A percentile compares a stretch with the other conserved stretches of the same genome.
phyloP scores from a whole-genome alignment of 2,113 vertebrate species.

The Taurulus bubalis region DNA sequence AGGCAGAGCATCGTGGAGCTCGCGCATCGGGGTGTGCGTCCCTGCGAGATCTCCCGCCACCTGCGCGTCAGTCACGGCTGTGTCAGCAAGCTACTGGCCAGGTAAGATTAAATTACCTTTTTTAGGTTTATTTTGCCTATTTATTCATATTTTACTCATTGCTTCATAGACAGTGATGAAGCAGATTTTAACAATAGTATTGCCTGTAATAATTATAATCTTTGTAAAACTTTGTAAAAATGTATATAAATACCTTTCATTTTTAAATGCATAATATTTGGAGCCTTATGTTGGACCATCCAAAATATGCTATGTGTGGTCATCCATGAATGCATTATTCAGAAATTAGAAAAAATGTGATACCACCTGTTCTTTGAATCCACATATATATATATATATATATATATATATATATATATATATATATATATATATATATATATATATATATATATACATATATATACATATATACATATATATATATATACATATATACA shows the following conservation, averaged over 20 bases:
- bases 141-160: not conserved
- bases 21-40: slow-evolving; percentile 56
- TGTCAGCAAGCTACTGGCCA: slow-evolving; percentile 73
- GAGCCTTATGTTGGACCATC: not conserved
- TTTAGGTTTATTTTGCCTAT: not conserved
- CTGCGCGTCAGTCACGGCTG: slow-evolving; percentile 76
- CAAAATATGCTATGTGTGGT: not conserved
- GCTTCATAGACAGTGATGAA: not conserved
- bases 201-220: not conserved
- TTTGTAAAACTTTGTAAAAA: not conserved
- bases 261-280: not conserved
- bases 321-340: not conserved
- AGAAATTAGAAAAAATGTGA: not conserved
- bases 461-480: too few species aligned
- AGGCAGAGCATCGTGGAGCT: slow-evolving; percentile 71
- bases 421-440: too few species aligned
- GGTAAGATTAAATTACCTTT: slow-evolving; percentile 17
- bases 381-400: too few species aligned
- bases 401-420: too few species aligned
- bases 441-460: too few species aligned
- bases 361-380: not conserved
- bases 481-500: too few species aligned
- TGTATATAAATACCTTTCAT: not conserved
- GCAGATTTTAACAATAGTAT: not conserved
- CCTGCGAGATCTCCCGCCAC: slow-evolving; percentile 70